phyloP scores from a whole-genome alignment of 2,888 invertebrate species.

The Iselma pallidipennis region DNA sequence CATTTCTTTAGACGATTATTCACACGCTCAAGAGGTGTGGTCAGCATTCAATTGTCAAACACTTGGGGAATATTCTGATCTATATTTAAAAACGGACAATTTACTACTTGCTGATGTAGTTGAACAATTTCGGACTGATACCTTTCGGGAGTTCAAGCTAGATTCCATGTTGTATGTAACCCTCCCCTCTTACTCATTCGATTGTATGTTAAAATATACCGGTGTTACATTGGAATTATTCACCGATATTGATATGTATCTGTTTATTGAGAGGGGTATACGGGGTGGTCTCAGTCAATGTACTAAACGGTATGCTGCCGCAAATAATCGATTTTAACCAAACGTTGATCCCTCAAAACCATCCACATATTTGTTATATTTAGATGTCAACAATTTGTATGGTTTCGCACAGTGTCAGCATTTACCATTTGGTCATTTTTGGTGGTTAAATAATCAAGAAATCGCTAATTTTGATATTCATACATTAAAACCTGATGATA shows the following conservation, averaged over 20 bases:
- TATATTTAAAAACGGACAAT: constrained; percentile 49
- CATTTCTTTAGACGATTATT: constrained; percentile 39
- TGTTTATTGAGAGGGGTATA: constrained; percentile 42
- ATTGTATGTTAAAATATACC: constrained; percentile 40
- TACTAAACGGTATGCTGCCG: constrained; percentile 40
- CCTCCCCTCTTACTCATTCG: constrained; percentile 38
- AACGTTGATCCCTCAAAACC: constrained; percentile 26
- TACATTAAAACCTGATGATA: no score
- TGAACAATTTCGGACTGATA: constrained; percentile 45
- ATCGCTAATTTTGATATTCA: no score
- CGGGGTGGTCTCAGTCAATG: constrained; percentile 41
- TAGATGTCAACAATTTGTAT: no score
- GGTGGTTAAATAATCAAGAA: no score
- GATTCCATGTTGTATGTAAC: constrained; percentile 43
- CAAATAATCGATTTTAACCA: constrained; percentile 46
- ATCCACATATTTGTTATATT: neutral
- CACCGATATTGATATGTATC: constrained; percentile 41
- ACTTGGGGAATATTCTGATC: constrained; percentile 45
- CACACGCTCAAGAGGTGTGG: constrained; percentile 46
- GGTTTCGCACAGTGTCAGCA: no score
- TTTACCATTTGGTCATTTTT: no score
- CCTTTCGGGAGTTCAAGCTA: constrained; percentile 38
- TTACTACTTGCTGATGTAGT: constrained; percentile 47
- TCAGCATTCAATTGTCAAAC: constrained; percentile 37
- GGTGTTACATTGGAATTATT: constrained; percentile 34